Base-by-base conservation (phyloP, 2,113 vertebrate species). In the Camelus bactrianus region DNA sequence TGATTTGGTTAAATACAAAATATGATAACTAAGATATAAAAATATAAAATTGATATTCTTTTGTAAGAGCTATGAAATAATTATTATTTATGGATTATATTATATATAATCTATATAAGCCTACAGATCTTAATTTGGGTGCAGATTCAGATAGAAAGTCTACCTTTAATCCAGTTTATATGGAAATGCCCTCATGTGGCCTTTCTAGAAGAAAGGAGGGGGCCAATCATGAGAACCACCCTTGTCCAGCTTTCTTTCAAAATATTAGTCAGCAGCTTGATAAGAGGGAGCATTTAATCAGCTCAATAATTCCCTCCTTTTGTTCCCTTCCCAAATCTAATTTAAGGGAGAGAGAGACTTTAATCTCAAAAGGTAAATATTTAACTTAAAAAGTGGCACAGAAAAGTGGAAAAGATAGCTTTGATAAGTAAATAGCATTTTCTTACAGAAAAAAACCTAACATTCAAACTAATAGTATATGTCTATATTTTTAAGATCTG, bases 1-100 rank as follows among this genome's bases (percentile, higher is more conserved):
- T 95, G 42, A 84, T 88, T 96, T 90, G 5, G 26, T 91, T 91
- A 85, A 77, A 93, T 76, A 73, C 17, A n/a, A 95, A 90, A 70
- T 50, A 64, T 79, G 8, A 64, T 75, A 88, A 69, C 30, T 65
- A 80, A 93, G 20, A 90, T 11, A 91, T 80, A 81, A 91, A 97
- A 58, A 64, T 75, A 77, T 91, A 38, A 62, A 54, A 93, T 54
- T 62, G 1, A 35, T 84, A n/a, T 62, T 87, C 9, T 54, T 87
- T 88, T 48, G 6, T 77, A 72, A 96, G 5, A 92, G 4, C 46
- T 46, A 24, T 72, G 26, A 32, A 60, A 89, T 90, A 93, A 58
- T 83, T 83, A 60, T 70, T 70, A 69, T 60, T 87, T 70, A 48
- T 83, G 22, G 4, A 26, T 17, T 54, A 54, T 64, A 38, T 56